Conservation (phyloP, 2,888 invertebrate genomes). For the Drosophila pegasa region DNA sequence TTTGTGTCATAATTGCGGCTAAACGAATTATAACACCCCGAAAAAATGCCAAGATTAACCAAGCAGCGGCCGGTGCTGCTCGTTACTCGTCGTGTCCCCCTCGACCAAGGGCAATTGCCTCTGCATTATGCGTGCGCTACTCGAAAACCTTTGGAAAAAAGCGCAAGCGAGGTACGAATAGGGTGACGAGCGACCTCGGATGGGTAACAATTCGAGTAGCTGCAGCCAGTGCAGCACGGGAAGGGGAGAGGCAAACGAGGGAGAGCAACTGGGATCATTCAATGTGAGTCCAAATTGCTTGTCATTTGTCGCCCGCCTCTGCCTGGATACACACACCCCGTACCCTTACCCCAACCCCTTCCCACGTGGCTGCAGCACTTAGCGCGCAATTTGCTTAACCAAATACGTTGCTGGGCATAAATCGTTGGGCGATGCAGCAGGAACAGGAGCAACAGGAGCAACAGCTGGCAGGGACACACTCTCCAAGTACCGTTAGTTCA, state of each 20-base stretch:
- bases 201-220: constrained; percentile 13
- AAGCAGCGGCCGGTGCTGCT: constrained; percentile 1
- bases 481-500: constrained; percentile 46
- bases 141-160: constrained; percentile 64
- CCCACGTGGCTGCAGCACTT: constrained; percentile 42
- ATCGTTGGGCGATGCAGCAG: constrained; percentile 43
- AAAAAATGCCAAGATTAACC: constrained; percentile 47
- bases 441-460: constrained; percentile 19
- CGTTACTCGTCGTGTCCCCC: constrained; percentile 12
- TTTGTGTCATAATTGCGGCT: constrained; percentile 81
- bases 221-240: constrained; percentile 17
- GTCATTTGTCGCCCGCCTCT: constrained; percentile 31
- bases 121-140: constrained; percentile 57
- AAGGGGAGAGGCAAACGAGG: constrained; percentile 4
- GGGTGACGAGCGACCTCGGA: constrained; percentile 53
- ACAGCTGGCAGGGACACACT: constrained; percentile 56
- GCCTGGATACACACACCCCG: neutral
- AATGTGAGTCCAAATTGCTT: constrained; percentile 69
- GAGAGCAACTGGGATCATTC: constrained; percentile 44
- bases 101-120: constrained; percentile 17
- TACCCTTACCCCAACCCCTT: neutral
- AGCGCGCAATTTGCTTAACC: constrained; percentile 67
- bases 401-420: constrained; percentile 65
- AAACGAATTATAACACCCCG: constrained; percentile 81
- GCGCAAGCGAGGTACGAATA: constrained; percentile 56